Base-by-base conservation (phyloP, 2,888 invertebrate genomes). In the Caenorhabditis virilis region DNA sequence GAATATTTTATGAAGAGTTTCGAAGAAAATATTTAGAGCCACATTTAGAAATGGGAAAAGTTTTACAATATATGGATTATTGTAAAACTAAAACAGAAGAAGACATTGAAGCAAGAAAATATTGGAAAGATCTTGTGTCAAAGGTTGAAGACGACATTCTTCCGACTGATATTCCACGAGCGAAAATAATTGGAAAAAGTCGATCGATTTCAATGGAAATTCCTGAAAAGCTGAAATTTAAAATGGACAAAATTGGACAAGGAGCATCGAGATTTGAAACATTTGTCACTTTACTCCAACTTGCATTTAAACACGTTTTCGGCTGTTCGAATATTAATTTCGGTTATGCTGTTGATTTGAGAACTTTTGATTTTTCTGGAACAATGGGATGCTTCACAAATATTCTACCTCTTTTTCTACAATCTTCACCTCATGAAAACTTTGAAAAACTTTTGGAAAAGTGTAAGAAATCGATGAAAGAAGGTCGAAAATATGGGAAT, bases 1-100 rank as follows among this genome's bases (percentile, higher is more conserved):
- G 50, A 9, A 39, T 76, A 16, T 65, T 76, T n/a, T 49, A 68
- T 27, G 20, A 59, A 4, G 48, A 72, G 30, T 57, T 76, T 23
- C 27, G 47, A 64, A 16, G 41, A 64, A 48, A 51, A 41, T 55
- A 47, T 22, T n/a, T n/a, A n/a, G n/a, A n/a, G n/a, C n/a, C n/a
- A n/a, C n/a, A n/a, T n/a, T n/a, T n/a, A n/a, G n/a, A n/a, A 2
- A 16, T 7, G 27, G 30, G 27, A 5, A 42, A 23, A 42, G 3
- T 22, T 3, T 15, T 3, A 15, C 42, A 42, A 20, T 42, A 42
- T 42, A 23, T 5, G 22, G 42, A 42, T 9, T 42, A 23, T 15
- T 42, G 27, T 45, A 5, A n/a, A n/a, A 15, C 11, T 5, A 36
- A 36, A 36, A 45, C 16, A 16, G 27, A 16, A 4, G 2, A 16